These are phyloP conservation scores for Phocoena phocoena DNA, from an alignment of 2,113 vertebrate species.

Conservation along the genomic window DNA sequence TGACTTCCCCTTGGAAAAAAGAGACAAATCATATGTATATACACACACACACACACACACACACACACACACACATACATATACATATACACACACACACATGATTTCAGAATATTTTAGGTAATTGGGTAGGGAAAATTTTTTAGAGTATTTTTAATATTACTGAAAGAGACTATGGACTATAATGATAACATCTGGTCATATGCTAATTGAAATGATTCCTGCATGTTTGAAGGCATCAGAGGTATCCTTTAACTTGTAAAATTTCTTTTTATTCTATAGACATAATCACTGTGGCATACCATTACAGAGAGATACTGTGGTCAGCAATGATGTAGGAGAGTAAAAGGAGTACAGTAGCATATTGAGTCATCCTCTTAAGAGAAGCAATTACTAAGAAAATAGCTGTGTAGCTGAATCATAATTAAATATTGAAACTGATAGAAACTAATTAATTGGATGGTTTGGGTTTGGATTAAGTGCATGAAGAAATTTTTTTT, in stretches of 20 bases:
- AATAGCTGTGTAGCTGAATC: background rate
- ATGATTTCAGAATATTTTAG: background rate
- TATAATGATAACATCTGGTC: background rate
- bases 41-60: accelerated
- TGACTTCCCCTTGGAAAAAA: background rate
- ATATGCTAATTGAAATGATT: background rate
- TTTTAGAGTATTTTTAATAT: slow-evolving; percentile 11
- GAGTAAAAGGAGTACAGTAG: background rate
- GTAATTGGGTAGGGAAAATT: background rate
- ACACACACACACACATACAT: accelerated
- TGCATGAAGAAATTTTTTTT: background rate
- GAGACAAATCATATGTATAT: background rate
- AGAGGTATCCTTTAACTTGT: background rate
- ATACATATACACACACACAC: no score
- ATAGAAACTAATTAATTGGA: background rate
- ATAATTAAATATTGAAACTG: background rate
- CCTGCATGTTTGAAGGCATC: background rate
- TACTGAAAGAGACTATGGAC: background rate
- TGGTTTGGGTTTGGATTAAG: background rate
- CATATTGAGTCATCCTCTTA: background rate
- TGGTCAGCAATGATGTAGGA: background rate
- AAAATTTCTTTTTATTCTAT: background rate
- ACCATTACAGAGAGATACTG: background rate
- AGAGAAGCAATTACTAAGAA: background rate
- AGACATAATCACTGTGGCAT: background rate